Percentiles rank a stretch among this genome's conserved stretches.
These are phyloP conservation scores for Apteryx owenii DNA, from an alignment of 2,113 vertebrate species.

Conservation along the genomic window DNA sequence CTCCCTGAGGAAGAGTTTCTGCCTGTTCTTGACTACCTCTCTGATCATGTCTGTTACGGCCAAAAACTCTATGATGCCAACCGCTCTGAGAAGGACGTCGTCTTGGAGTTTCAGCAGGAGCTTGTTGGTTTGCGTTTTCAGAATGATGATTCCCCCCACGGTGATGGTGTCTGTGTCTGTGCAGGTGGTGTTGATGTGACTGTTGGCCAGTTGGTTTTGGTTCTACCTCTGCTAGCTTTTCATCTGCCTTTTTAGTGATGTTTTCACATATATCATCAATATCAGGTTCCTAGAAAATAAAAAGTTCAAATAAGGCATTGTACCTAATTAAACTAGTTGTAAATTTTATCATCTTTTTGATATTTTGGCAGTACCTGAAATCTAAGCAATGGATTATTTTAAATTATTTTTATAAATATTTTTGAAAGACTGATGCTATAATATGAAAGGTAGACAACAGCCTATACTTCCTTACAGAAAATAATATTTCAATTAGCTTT, in stretches of 20 bases:
- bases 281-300: slow-evolving; percentile 65
- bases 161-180: not conserved
- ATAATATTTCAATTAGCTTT: not conserved
- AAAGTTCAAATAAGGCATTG: not conserved
- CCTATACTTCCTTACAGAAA: not conserved
- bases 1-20: slow-evolving; percentile 37
- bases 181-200: not conserved
- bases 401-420: not conserved
- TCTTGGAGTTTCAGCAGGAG: not conserved
- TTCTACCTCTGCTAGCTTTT: not conserved
- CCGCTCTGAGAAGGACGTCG: not conserved
- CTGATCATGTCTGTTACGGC: not conserved
- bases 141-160: not conserved
- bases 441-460: not conserved
- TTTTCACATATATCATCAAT: slow-evolving; percentile 69
- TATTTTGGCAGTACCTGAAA: not conserved
- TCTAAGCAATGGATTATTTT: not conserved
- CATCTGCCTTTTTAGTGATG: slow-evolving; percentile 7
- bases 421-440: not conserved
- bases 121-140: not conserved
- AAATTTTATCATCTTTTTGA: not conserved
- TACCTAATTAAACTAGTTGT: not conserved
- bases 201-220: not conserved
- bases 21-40: slow-evolving; percentile 29
- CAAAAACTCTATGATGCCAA: not conserved